Percentiles rank a stretch among this genome's conserved stretches.
These are phyloP conservation scores for Grammomys dolichurus DNA, from an alignment of 2,113 vertebrate genomes.

Conservation along the genomic window DNA sequence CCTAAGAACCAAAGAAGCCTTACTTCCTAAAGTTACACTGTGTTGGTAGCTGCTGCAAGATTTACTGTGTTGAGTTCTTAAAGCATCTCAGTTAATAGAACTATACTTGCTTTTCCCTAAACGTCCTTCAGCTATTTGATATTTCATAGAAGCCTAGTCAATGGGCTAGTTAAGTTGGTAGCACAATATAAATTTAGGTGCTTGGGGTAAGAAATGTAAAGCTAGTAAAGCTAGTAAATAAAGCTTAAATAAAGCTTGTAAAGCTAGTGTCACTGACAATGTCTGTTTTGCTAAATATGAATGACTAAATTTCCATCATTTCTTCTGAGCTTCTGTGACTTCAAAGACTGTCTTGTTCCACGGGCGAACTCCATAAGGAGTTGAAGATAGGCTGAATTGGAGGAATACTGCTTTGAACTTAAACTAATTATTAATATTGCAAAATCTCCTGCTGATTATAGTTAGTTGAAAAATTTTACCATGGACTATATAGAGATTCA, in stretches of 20 bases:
- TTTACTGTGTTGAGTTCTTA: neutral
- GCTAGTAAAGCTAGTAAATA: neutral
- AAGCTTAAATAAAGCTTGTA: neutral
- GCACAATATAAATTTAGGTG: constrained; percentile 27
- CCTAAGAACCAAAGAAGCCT: neutral
- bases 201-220: neutral
- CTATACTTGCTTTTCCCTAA: neutral
- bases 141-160: constrained; percentile 2
- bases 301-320: constrained; percentile 62
- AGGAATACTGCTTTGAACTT: constrained; percentile 58
- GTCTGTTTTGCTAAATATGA: constrained; percentile 66
- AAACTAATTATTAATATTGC: constrained; percentile 69
- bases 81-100: neutral
- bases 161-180: constrained; percentile 19
- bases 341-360: constrained; percentile 60
- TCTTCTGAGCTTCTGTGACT: neutral
- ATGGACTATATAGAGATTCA: constrained; percentile 41
- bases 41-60: neutral
- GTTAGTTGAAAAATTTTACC: constrained; percentile 44
- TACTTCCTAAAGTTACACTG: neutral
- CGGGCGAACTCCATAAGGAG: constrained; percentile 41
- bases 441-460: constrained; percentile 68
- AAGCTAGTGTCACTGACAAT: neutral
- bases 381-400: constrained; percentile 37
- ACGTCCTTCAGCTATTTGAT: neutral